Evolutionary conservation across 2,888 invertebrate species (phyloP), one percentile per base, ranked within the genome.

Genomic region (Venustoraphidia nigricollis): DNA sequence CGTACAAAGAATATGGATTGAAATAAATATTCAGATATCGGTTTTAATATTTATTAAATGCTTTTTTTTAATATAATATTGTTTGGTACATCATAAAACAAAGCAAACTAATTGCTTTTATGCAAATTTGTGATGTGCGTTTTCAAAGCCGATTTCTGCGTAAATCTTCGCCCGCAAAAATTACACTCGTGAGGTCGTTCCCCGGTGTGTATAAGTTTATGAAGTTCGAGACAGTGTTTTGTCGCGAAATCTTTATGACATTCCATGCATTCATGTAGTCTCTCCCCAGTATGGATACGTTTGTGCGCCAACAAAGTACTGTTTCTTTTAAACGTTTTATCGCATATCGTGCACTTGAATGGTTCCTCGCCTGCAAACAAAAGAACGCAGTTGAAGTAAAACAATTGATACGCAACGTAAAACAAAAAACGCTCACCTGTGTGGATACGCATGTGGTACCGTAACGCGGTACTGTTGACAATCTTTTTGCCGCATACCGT

Each of bases 281-380:
- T 17, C 3, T 42, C 27, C 1, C 42, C 42, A 9, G 46, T 46
- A 27, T 46, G 46, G 27, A 35, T 41, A 13, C 41, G 40, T 3
- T 41, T 13, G n/a, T 46, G 46, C 14, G 41, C 34, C 10, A 35
- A 41, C 8, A 46, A 35, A 10, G 40, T 36, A 41, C 46, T 36
- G 40, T 46, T 46, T 11, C 40, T 13, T 41, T 46, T 46, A 36
- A 41, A 46, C 35, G 40, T 41, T 46, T 46, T 46, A n/a, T 46
- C 41, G 41, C 46, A 46, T 9, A 41, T 34, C 11, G 14, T 11
- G 17, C 42, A 42, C 10, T 42, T 42, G 27, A 17, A 42, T 2
- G 42, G 42, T 34, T 42, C 34, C 9, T 27, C 27, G 6, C 27
- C 27, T 27, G 27, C 27, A 27, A 6, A 27, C 27, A 27, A 27